Conservation (phyloP, 2,113 vertebrate genomes). For the Oncorhynchus clarkii region DNA sequence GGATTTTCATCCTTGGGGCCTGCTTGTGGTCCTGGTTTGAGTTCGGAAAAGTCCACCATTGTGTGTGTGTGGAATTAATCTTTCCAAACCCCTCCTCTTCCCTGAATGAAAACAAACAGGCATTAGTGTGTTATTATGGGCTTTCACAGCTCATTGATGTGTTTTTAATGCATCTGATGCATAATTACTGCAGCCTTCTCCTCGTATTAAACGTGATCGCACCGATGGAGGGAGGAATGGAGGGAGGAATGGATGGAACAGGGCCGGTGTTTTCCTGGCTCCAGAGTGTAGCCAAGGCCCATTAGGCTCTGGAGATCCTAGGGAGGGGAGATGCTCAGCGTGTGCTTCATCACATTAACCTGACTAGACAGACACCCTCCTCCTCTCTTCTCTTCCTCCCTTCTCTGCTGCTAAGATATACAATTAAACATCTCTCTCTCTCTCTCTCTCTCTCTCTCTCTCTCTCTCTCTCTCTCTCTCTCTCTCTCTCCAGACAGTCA, state of each 20-base stretch:
- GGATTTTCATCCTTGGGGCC: neutral
- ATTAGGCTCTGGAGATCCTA: neutral
- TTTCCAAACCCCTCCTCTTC: neutral
- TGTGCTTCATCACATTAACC: constrained; percentile 9
- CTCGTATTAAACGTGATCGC: neutral
- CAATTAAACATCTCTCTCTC: neutral
- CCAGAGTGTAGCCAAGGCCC: constrained; percentile 8
- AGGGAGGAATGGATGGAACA: too few relatives aligned
- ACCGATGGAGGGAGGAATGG: neutral
- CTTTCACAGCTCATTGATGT: constrained; percentile 42
- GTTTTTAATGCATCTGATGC: constrained; percentile 32
- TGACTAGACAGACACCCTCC: constrained; percentile 8
- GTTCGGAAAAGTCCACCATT: too few relatives aligned
- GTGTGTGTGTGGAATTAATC: too few relatives aligned
- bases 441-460: neutral
- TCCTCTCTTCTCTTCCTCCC: neutral
- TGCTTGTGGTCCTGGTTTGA: too few relatives aligned
- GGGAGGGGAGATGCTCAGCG: neutral
- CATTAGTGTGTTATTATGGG: constrained; percentile 20
- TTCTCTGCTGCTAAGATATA: neutral
- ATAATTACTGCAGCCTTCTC: neutral
- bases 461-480: neutral
- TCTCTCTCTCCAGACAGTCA: neutral
- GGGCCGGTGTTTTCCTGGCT: neutral
- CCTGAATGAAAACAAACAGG: constrained; percentile 15